Base-by-base conservation (phyloP, 2,113 vertebrate genomes). In the Coptodon rendalli region DNA sequence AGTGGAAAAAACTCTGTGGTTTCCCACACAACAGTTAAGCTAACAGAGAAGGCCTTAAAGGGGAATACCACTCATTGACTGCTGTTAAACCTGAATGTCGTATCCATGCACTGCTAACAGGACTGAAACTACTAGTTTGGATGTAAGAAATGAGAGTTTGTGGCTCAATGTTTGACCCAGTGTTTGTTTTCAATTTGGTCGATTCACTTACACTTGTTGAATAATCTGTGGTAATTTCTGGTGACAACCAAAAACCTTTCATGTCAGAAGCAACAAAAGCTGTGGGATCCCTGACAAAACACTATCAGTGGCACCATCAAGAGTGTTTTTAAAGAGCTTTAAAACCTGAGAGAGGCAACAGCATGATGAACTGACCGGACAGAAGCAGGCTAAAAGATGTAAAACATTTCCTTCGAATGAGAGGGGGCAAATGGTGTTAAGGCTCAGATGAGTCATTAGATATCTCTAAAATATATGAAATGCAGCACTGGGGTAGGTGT, bases 1-100 rank as follows among this genome's bases (percentile, higher is more conserved):
- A 84, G 38, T 83, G 91, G 87, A 90, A 90, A 50, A 83, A 86
- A 54, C 45, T 59, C 1, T 87, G 87, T 86, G 89, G 87, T 89
- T 82, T 78, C 66, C 54, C 79, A 53, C 89, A 34, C 59, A 89
- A 29, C 14, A 56, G 84, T 22, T 71, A 54, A 61, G 57, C 50
- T 16, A 45, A 87, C 87, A 3, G 6, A 7, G 36, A 78, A 6
- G 57, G 87, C 9, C 40, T 76, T 9, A 11, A 73, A 83, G 84
- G 80, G 87, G 24, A 85, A 89, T 19, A 9, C 79, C 83, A 48
- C 81, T 10, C 29, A 73, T 1, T 71, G 4, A 45, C 29, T n/a
- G 22, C 22, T 24, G 36, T 38, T 17, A 53, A 38, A 45, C 24
- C 52, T 45, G 31, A 82, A 80, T 13, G 14, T 68, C 53, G 22